Evolutionary conservation across 2,113 vertebrate species (phyloP), one percentile per base, ranked within the genome.

Genomic region (Cebidichthys violaceus): DNA sequence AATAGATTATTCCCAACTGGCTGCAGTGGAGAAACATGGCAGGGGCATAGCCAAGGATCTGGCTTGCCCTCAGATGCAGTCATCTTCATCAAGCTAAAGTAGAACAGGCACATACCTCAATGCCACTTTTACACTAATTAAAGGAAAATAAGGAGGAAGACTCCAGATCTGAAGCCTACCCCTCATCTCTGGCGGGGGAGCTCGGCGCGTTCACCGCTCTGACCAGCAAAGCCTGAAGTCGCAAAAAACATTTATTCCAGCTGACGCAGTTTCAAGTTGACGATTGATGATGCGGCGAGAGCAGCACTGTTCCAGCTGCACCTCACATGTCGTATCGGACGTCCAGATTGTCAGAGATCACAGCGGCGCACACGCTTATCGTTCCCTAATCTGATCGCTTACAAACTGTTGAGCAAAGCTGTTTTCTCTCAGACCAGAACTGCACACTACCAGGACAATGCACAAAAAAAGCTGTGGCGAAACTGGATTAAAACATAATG

Each of bases 1-100:
- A 91, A 90, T 35, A 85, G 83, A 91, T 94, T 91, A 92, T 91
- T 92, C 86, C 67, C 73, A 87, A 90, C 82, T 86, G 85, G 82
- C 78, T 88, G 86, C 88, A 88, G 84, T 64, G 50, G 77, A 9
- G 52, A 87, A 89, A 89, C 86, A 79, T 86, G 82, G 82, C 73
- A 86, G 64, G 55, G 82, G 43, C 47, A 24, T 15, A 50, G 85
- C 47, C 66, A 82, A 70, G 60, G 57, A 75, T 88, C 81, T 92
- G 85, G 77, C 66, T 7, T 69, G 57, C 50, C 35, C 68, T 90
- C 65, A 61, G 29, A 80, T 77, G 84, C 50, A 88, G 77, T 86
- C 76, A 81, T 89, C 91, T 87, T 85, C 85, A 91, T 90, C 86
- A 86, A 64, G 71, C 84, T 82, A 75, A 88, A 90, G 74, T 50